Conservation (phyloP, 2,888 invertebrate genomes). For the Cataglyphis livida region DNA sequence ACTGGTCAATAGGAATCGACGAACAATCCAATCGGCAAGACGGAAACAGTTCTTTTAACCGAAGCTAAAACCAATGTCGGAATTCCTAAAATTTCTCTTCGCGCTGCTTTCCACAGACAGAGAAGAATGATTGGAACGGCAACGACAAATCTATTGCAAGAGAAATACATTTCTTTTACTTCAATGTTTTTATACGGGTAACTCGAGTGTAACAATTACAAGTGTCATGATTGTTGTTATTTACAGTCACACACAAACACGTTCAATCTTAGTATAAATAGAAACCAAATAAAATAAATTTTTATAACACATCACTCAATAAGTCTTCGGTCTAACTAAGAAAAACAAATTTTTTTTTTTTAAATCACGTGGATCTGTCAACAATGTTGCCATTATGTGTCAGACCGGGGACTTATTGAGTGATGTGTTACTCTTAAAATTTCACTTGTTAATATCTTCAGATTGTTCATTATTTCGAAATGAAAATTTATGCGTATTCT, state of each 20-base stretch:
- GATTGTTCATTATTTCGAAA: background rate
- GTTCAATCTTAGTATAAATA: background rate
- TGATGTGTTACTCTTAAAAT: background rate
- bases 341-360: too few species aligned
- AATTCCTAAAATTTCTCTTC: slow-evolving; percentile 46
- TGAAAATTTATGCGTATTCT: background rate
- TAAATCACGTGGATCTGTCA: too few species aligned
- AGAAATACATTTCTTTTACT: slow-evolving; percentile 19
- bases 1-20: slow-evolving; percentile 42
- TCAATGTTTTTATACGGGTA: background rate
- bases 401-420: too few species aligned
- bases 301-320: too few species aligned
- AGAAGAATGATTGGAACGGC: slow-evolving; percentile 33
- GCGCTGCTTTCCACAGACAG: slow-evolving; percentile 26
- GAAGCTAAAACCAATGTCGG: slow-evolving; percentile 43
- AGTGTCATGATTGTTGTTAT: background rate
- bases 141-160: slow-evolving; percentile 45
- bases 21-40: slow-evolving; percentile 47
- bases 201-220: slow-evolving; percentile 32
- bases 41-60: slow-evolving; percentile 40
- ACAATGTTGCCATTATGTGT: too few species aligned
- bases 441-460: background rate
- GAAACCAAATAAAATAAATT: background rate
- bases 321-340: too few species aligned
- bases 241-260: background rate